Base-by-base conservation (phyloP, 2,888 invertebrate species). In the Dorcus hopei region DNA sequence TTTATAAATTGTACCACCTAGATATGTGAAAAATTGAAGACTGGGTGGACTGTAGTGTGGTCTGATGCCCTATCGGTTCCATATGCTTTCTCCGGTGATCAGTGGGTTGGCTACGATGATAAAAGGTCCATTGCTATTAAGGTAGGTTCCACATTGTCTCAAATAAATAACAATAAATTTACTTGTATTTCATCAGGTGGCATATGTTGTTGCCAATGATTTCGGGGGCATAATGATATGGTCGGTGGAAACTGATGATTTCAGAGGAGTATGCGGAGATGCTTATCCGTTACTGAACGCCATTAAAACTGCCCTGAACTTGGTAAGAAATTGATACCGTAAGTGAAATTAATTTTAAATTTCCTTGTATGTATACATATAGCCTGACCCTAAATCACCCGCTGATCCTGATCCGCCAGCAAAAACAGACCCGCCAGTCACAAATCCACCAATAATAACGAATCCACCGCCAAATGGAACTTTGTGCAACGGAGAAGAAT, bases 171-270 rank as follows among this genome's bases (percentile, higher is more conserved):
- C 5, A 26, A 26, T 26, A 14, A 14, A 14, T 14, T 14, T 14
- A 14, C 14, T 26, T 26, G 26, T 26, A 26, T 26, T 4, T 1
- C 26, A 5, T 5, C 4, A 86, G 79, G 71, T 80, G 26, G 58
- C 77, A 3, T 26, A 75, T 63, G 75, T 80, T 38, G 71, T 80
- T 72, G 63, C 77, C 53, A 58, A 74, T 55, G 65, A 80, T 57
- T 71, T 86, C 53, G 81, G 81, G 53, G 91, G 90, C 26, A 80
- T 83, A 0, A 91, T 92, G 91, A 71, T 89, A 0, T 93, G 92
- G 92, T 88, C 89, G 45, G 80, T 92, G 8, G 93, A 93, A 72
- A 88, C 88, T 4, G 92, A 92, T 68, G 92, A 92, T 70, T 89
- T 89, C 68, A 78, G 72, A 9, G 89, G 87, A 0, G 65, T 72